A percentile compares a stretch with the other conserved stretches of the same genome.
phyloP scores from a whole-genome alignment of 2,888 invertebrate genomes.

The Sesia apiformis region DNA sequence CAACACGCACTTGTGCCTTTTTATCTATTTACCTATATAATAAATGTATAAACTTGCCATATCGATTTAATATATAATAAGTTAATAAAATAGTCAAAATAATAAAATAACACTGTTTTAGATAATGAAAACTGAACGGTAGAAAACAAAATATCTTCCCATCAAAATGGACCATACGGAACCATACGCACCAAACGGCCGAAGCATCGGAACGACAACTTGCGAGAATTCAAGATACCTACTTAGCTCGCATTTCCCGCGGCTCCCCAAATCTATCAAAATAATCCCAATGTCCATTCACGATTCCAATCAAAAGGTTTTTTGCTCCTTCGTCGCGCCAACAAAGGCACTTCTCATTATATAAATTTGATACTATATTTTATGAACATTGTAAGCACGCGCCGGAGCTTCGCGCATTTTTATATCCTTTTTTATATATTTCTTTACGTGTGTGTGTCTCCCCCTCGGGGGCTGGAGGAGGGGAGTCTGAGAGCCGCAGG shows the following conservation, averaged over 20 bases:
- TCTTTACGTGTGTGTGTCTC: conserved; percentile 32
- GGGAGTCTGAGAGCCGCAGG: conserved; percentile 26
- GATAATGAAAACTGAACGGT: no score
- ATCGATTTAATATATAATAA: no score
- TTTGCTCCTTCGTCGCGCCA: conserved; percentile 44
- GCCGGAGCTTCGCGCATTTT: conserved; percentile 45
- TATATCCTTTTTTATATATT: conserved; percentile 44
- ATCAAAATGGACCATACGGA: no score
- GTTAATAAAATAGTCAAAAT: no score
- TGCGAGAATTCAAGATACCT: no score
- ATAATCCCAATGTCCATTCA: conserved; percentile 36
- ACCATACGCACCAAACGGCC: no score
- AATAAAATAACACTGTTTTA: no score
- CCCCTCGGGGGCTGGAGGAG: conserved; percentile 22
- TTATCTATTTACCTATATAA: no score
- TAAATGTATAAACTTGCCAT: no score
- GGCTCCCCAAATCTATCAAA: conserved; percentile 30
- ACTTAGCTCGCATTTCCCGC: not conserved
- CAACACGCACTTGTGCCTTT: no score
- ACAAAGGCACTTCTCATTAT: conserved; percentile 48
- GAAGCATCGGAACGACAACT: no score
- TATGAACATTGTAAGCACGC: conserved; percentile 61
- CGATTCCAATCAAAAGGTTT: conserved; percentile 35
- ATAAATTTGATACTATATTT: conserved; percentile 62
- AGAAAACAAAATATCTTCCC: no score